phyloP scores from a whole-genome alignment of 2,113 vertebrate species.

The Muscicapa adusta region DNA sequence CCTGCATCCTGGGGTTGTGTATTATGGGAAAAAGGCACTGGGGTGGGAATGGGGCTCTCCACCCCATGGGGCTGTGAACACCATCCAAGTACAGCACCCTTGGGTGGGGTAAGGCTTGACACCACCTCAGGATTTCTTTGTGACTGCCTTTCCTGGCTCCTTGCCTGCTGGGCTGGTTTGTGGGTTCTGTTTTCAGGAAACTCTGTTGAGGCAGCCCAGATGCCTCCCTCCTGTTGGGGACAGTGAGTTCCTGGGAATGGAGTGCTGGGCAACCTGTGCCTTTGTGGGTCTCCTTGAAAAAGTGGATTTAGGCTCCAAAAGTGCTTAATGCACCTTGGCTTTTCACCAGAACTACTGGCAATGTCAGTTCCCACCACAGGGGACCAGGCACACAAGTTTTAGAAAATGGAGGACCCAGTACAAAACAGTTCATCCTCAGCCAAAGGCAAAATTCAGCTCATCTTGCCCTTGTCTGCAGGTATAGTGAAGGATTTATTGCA shows the following conservation, averaged over 20 bases:
- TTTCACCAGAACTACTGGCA: neutral
- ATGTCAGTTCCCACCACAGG: neutral
- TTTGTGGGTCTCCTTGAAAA: neutral
- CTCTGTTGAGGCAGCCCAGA: neutral
- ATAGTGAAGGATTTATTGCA: neutral
- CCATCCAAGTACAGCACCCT: neutral
- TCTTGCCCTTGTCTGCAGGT: neutral
- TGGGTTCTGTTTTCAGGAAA: neutral
- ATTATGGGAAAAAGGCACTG: neutral
- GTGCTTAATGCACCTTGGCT: neutral
- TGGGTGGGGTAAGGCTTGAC: neutral
- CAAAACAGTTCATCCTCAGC: neutral
- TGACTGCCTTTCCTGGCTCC: fast-evolving
- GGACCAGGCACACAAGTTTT: neutral
- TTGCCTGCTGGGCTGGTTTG: neutral
- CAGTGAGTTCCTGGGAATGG: neutral
- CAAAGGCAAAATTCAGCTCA: neutral
- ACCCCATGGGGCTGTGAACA: neutral
- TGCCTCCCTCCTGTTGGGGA: fast-evolving
- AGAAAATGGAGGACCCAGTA: neutral
- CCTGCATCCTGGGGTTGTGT: slow-evolving; percentile 10
- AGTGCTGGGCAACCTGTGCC: fast-evolving
- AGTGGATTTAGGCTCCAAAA: neutral
- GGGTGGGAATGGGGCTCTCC: neutral
- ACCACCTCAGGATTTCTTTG: neutral